Conservation (phyloP, 2,888 invertebrate genomes). For the Diaperis boleti region DNA sequence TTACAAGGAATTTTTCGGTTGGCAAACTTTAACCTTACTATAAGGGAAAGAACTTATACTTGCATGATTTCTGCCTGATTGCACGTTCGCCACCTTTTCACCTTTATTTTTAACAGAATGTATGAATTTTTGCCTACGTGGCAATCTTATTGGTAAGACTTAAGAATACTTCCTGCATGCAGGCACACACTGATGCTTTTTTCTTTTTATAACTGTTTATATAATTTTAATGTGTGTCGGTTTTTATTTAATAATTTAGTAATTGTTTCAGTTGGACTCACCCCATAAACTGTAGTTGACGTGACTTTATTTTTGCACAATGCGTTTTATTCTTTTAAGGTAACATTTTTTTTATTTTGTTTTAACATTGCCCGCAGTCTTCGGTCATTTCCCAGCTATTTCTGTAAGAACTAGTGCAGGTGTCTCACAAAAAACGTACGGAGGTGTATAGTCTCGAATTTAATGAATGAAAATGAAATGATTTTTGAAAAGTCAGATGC, state of each 20-base stretch:
- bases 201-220: constrained; percentile 21
- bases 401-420: too few species aligned
- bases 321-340: constrained; percentile 57
- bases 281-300: constrained; percentile 62
- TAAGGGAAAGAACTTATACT: constrained; percentile 65
- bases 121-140: constrained; percentile 52
- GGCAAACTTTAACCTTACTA: constrained; percentile 67
- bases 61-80: constrained; percentile 51
- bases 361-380: constrained; percentile 41
- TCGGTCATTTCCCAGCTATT: neutral
- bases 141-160: constrained; percentile 50
- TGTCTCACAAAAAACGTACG: neutral
- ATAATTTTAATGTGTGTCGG: constrained; percentile 44
- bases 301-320: constrained; percentile 59
- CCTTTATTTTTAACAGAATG: constrained; percentile 49
- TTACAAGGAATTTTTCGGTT: constrained; percentile 59
- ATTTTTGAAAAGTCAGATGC: too few species aligned
- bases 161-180: constrained; percentile 35
- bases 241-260: constrained; percentile 51
- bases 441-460: too few species aligned
- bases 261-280: constrained; percentile 64
- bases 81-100: constrained; percentile 47
- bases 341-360: constrained; percentile 55
- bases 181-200: constrained; percentile 10
- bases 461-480: too few species aligned